Base-by-base conservation (phyloP, 2,888 invertebrate species). In the Rhorus exstirpatorius region DNA sequence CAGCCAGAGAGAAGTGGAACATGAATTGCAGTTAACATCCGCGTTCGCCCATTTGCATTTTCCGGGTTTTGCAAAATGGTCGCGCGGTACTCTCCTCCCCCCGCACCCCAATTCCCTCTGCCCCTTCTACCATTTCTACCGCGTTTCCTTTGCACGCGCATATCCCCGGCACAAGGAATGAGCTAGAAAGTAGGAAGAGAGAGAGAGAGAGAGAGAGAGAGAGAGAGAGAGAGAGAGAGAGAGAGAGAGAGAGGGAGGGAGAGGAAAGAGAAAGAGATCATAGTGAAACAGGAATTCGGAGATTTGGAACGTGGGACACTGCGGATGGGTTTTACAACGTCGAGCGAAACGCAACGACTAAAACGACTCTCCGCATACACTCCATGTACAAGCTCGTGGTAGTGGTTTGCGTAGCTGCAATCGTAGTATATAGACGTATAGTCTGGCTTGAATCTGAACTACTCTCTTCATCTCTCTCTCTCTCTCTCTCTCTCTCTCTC, bases 281-380 rank as follows among this genome's bases (percentile, higher is more conserved):
- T 53, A 44, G 21, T 53, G 51, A 44, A 72, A 72, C 51, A 38
- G 77, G 61, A 81, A 74, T 74, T 74, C 55, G 81, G 35, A 61
- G 60, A 81, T 78, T 61, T 81, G 78, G 81, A 74, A 74, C 81
- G 60, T 81, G 65, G 71, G 60, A 81, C 76, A 81, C 76, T 75
- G 81, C 76, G 76, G 81, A 67, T 67, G 24, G 67, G 44, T 77
- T 81, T 61, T 74, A 77, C 65, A 77, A 41, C 67, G 65, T 65
- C 49, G 63, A 60, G 70, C 51, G 38, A 72, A 81, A 81, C 63
- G 71, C 60, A 60, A 60, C 76, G 70, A 76, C 75, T 58, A 68
- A 58, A 67, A 79, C 44, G 53, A 58, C 38, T 21, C 61, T 55
- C 17, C 17, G n/a, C n/a, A n/a, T 6, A 46, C 58, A 58, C 55